Base-by-base conservation (phyloP, 2,888 invertebrate species). In the Leptopilina syphax region DNA sequence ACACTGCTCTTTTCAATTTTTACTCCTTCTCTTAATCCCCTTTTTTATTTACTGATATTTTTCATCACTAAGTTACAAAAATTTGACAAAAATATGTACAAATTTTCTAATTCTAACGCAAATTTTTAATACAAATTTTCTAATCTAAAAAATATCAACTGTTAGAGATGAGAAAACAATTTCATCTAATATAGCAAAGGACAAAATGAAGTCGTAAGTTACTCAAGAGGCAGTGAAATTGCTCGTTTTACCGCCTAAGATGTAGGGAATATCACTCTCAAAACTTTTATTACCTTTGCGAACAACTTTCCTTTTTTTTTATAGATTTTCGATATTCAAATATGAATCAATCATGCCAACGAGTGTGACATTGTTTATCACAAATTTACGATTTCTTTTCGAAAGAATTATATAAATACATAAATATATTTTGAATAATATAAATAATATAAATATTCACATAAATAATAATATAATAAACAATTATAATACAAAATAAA, bases 151-250 rank as follows among this genome's bases (percentile, higher is more conserved):
- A 0, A 34, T 44, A 44, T 8, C 44, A 44, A 44, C 44, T 44
- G 7, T 6, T 3, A 34, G 3, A 18, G 18, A 12, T 47, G 10
- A 24, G 12, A 10, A 50, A 68, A 24, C 47, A 50, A 44, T 50
- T n/a, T 24, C 68, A 47, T 54, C 54, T 50, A 70, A 13, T 27
- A 24, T 54, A 70, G 12, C 24, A 12, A 3, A 50, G 6, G 7
- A 50, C 68, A 54, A 70, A 70, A 54, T 70, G 47, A 70, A 70
- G 70, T 70, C 27, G 70, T 54, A 70, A 70, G 54, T 70, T 44
- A 70, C 54, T 50, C 13, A 70, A 63, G 70, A 54, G 70, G 13
- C 10, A 27, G 18, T 70, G 27, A 70, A 70, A 70, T 50, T 70
- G 7, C 70, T 70, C 50, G 54, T 70, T 70, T 70, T 70, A 70